Conservation (phyloP, 2,888 invertebrate genomes). For the Erebia aethiops region DNA sequence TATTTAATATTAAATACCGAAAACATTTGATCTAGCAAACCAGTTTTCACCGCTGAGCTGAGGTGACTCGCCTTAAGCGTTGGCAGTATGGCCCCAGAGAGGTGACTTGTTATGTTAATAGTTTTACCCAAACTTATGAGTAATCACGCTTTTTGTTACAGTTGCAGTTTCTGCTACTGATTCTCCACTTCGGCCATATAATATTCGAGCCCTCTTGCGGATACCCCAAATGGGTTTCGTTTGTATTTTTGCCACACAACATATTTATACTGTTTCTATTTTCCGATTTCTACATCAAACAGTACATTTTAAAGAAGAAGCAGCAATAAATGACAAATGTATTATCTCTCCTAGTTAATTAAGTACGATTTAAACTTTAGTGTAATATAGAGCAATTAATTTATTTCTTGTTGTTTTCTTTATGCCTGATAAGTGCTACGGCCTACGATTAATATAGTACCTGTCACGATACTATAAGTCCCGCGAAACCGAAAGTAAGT, state of each 20-base stretch:
- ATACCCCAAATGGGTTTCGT: conserved; percentile 84
- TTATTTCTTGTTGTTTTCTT: conserved; percentile 27
- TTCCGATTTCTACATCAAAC: conserved; percentile 86
- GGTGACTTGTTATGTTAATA: conserved; percentile 59
- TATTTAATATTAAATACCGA: too few relatives aligned
- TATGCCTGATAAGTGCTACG: too few relatives aligned
- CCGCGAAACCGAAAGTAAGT: too few relatives aligned
- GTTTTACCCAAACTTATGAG: conserved; percentile 43
- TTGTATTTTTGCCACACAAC: conserved; percentile 85
- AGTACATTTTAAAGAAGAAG: conserved; percentile 82
- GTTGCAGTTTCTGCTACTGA: conserved; percentile 86
- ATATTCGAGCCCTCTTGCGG: conserved; percentile 83
- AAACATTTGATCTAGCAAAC: too few relatives aligned
- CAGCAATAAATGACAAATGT: conserved; percentile 50
- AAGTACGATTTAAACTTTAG: conserved; percentile 25
- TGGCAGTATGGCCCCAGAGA: too few relatives aligned
- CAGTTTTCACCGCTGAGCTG: too few relatives aligned
- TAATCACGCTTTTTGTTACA: conserved; percentile 47
- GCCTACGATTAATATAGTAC: too few relatives aligned
- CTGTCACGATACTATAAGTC: too few relatives aligned
- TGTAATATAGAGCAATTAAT: conserved; percentile 37
- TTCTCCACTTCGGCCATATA: conserved; percentile 83
- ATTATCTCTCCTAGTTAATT: conserved; percentile 17
- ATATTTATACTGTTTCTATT: conserved; percentile 86
- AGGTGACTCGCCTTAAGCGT: too few relatives aligned